Evolutionary conservation across 2,113 vertebrate genomes (phyloP), one percentile per base, ranked within the genome.

Genomic region (Myotis davidii): DNA sequence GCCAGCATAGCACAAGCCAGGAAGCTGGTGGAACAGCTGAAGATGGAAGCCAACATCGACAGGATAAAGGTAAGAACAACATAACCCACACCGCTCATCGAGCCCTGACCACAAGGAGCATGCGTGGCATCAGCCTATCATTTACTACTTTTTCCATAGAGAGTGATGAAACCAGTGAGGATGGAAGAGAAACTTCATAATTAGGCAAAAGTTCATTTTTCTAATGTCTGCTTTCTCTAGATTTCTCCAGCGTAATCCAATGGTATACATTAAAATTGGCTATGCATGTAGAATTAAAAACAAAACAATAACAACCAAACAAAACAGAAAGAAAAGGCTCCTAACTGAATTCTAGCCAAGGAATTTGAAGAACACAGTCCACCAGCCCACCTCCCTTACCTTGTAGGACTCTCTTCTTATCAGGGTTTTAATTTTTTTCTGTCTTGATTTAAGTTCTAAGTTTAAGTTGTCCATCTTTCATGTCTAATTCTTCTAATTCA

Each of bases 11-110:
- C 99, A 0, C 99, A 99, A 96, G 99, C 99, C 97, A 99, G 99
- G 97, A 99, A 99, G 98, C 99, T 99, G 99, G 99, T 99, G 98
- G 99, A 99, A 93, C 99, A 99, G 98, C 99, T 99, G 94, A 99
- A 99, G 98, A 99, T 99, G 99, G 99, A 99, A 97, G 99, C 99
- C 98, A 99, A 99, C 98, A 99, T 99, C 1, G 99, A 99, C 97
- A 99, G 99, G 98, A 99, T 99, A 99, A 99, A 99, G 99, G 99
- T 99, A 94, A 97, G 73, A 8, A 29, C 27, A 5, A 0, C 0
- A 0, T 1, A 6, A 2, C 17, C 32, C 42, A 54, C 37, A 6
- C 3, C 21, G 54, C 9, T 50, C 69, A 6, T 32, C 76, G 3
- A 21, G 9, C 20, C 39, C n/a, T 2, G 9, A 4, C 6, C 16